Conservation (phyloP, 2,113 vertebrate genomes). For the Lagopus muta region DNA sequence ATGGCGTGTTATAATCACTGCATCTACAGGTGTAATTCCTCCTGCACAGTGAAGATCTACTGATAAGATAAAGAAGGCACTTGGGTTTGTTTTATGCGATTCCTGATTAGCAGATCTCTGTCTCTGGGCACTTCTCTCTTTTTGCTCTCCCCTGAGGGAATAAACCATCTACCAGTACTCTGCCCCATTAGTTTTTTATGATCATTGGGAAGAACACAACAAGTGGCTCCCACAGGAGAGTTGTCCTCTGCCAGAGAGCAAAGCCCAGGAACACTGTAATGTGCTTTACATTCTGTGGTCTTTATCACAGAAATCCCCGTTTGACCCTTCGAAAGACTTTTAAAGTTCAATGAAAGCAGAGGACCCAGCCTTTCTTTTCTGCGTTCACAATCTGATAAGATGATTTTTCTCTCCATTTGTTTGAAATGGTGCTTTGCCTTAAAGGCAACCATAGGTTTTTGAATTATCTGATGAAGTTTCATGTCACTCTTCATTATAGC, state of each 20-base stretch:
- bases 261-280: background rate
- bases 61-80: background rate
- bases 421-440: background rate
- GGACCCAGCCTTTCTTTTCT: background rate
- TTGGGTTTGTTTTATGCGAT: background rate
- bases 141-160: background rate
- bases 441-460: background rate
- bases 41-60: background rate
- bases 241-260: background rate
- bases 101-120: background rate
- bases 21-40: background rate
- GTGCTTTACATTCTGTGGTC: background rate
- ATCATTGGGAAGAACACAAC: too few species aligned
- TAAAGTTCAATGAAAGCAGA: background rate
- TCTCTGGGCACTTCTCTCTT: background rate
- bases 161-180: slow-evolving; percentile 10
- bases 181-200: slow-evolving; percentile 27
- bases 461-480: background rate
- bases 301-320: background rate
- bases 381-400: background rate
- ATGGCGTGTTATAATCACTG: background rate
- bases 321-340: background rate
- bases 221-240: background rate
- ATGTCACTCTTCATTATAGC: background rate
- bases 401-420: background rate